These are phyloP conservation scores for Physocephala rufipes DNA, from an alignment of 2,888 invertebrate species.

Conservation along the genomic window DNA sequence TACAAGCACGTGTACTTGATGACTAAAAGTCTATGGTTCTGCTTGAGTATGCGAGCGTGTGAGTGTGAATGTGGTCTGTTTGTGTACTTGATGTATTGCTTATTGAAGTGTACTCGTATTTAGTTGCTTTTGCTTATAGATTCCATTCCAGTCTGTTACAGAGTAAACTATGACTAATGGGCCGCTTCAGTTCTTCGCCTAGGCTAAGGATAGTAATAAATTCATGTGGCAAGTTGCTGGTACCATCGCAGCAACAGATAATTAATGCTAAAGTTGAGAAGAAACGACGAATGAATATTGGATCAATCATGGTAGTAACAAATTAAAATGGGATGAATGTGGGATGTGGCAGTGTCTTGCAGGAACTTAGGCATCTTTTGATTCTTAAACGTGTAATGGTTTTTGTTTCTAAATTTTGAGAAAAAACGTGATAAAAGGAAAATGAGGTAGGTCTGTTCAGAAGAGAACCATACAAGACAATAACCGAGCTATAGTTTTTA, in stretches of 20 bases:
- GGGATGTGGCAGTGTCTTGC: too few relatives aligned
- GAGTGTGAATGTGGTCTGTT: constrained; percentile 1
- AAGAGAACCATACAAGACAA: too few relatives aligned
- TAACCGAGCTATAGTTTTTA: too few relatives aligned
- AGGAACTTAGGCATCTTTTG: too few relatives aligned
- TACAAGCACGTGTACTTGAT: background rate
- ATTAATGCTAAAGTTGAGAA: too few relatives aligned
- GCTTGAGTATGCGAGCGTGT: constrained; percentile 30
- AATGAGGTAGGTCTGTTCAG: too few relatives aligned
- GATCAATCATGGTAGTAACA: too few relatives aligned
- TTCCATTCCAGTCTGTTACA: constrained; percentile 27
- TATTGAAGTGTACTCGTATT: constrained; percentile 2
- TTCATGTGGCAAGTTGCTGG: constrained; percentile 3
- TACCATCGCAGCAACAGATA: background rate
- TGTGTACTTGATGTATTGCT: constrained; percentile 41
- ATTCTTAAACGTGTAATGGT: too few relatives aligned
- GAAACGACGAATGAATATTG: too few relatives aligned
- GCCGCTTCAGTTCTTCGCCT: background rate
- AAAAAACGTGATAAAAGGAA: too few relatives aligned
- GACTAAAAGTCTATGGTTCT: constrained; percentile 33
- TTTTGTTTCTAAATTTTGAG: too few relatives aligned
- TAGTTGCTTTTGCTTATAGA: constrained; percentile 10
- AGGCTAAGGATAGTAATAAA: background rate
- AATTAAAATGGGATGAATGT: too few relatives aligned
- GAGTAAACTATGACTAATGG: background rate